These are phyloP conservation scores for Smittia sp. DNA, from an alignment of 2,888 invertebrate species.

Conservation along the genomic window DNA sequence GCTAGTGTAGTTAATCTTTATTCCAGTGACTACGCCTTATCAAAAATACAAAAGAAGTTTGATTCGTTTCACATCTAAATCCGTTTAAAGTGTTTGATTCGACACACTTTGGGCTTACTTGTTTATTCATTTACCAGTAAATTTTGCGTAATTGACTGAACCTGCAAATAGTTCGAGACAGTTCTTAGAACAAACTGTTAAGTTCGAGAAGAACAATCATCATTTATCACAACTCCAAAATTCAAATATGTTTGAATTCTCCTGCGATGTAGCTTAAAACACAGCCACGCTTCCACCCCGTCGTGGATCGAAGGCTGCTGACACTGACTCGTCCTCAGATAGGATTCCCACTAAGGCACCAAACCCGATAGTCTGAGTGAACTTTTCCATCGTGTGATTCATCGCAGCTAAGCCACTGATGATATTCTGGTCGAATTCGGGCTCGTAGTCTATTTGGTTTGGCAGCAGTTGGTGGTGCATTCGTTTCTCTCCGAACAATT, in stretches of 20 bases:
- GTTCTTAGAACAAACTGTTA: too few relatives aligned
- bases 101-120: too few relatives aligned
- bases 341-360: slow-evolving; percentile 61
- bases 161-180: too few relatives aligned
- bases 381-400: slow-evolving; percentile 57
- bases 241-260: too few relatives aligned
- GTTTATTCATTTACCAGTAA: too few relatives aligned
- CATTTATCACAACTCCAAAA: not conserved
- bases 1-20: too few relatives aligned
- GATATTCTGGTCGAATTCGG: slow-evolving; percentile 55
- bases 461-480: slow-evolving; percentile 87
- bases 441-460: slow-evolving; percentile 67
- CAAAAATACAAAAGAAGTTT: too few relatives aligned
- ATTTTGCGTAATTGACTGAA: too few relatives aligned
- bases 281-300: slow-evolving; percentile 14
- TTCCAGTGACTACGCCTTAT: too few relatives aligned
- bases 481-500: slow-evolving; percentile 67
- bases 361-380: slow-evolving; percentile 59
- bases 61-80: too few relatives aligned
- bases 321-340: slow-evolving; percentile 48
- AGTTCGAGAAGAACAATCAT: too few relatives aligned
- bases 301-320: slow-evolving; percentile 26
- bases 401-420: slow-evolving; percentile 52
- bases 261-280: not conserved
- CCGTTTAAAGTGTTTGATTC: too few relatives aligned